Evolutionary conservation across 2,888 invertebrate genomes (phyloP), one percentile per base, ranked within the genome.

Genomic region (Caradrina kadenii): DNA sequence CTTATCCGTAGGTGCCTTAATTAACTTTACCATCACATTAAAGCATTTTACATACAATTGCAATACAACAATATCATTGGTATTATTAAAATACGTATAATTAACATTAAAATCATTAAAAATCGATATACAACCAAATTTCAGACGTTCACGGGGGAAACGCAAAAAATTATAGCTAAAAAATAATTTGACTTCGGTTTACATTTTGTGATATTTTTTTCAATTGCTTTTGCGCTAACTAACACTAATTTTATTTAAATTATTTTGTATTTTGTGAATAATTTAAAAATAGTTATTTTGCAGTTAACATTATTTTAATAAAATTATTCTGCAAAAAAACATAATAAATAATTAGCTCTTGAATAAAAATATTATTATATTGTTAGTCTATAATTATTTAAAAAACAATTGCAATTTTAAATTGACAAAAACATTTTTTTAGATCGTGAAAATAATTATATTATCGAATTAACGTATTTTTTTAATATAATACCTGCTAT

Each of bases 151-250:
- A 84, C 80, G 82, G 74, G 80, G 74, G 49, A 75, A 84, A 79
- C 63, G 48, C 31, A 76, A 80, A 84, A 73, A 83, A 49, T 60
- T 73, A 79, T 73, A 76, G 61, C 74, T 80, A 85, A 72, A 91
- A 92, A 88, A 77, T 93, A 94, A 94, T 91, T 94, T 94, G 94
- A 94, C 94, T 82, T 88, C 75, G 73, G 81, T 85, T 93, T 91
- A 89, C 91, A 84, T 83, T 84, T 65, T 69, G 85, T 93, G 94
- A 94, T 94, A 89, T 88, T 92, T 81, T 85, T 81, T 65, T 67
- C 79, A 87, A 90, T 91, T 91, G 91, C 89, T 91, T 90, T 82
- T 86, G 72, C 75, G 67, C 72, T 79, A 69, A 63, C 69, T 72
- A 68, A 69, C 11, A 53, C 63, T 74, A 63, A 31, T 65, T 22